Evolutionary conservation across 2,888 invertebrate species (phyloP), one percentile per base, ranked within the genome.

Genomic region (Camptogramma bilineatum): DNA sequence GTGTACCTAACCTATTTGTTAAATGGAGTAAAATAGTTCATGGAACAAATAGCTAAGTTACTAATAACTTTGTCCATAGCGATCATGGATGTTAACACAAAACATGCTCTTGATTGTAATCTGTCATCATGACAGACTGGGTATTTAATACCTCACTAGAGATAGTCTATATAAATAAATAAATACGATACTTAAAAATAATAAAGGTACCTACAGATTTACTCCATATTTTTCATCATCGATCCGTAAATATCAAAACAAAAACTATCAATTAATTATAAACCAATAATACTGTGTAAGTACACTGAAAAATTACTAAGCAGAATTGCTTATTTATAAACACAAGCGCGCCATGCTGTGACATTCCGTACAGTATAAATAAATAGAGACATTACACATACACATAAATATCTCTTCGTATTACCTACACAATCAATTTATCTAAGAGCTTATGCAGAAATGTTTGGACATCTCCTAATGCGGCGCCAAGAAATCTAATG

Each of bases 401-500:
- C 24, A 47, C 18, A 62, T 62, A 52, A 52, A 62, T 46, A 52
- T 52, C 17, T 24, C 46, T 19, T 52, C 52, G 24, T 52, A 52
- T 47, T 55, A 62, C 47, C 60, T 58, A 19, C 28, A 61, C 53
- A 64, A 54, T 71, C 69, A 61, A 68, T 67, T 66, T 48, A 52
- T 56, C 8, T 58, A 69, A 66, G 63, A 59, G 67, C 62, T 66
- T 64, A 68, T 64, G 66, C 69, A 71, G 65, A 73, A 71, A 73
- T 73, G 64, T 68, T 64, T 21, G 66, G 58, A 71, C 74, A 72
- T 74, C 71, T 78, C 74, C 72, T 71, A 69, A 65, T 65, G 34
- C 34, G 71, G 79, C 80, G 82, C 81, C 81, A 79, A 71, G 70
- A 61, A 68, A 72, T 73, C 57, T 72, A 73, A 72, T 72, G 73